Base-by-base conservation (phyloP, 1,140 invertebrate genomes). In the Battus philenor region DNA sequence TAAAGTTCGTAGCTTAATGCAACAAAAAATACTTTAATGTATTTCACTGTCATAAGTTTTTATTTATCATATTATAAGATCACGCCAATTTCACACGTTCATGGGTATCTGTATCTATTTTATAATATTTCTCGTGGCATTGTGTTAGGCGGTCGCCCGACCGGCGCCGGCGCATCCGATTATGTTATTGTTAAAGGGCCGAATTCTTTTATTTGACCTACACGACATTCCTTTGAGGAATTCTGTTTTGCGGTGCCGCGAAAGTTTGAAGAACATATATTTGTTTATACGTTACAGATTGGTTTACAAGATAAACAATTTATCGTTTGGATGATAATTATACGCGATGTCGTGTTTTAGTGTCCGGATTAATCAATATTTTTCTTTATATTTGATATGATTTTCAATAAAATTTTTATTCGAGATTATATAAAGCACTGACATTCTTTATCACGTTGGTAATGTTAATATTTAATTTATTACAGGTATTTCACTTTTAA, bases 121-220 rank as follows among this genome's bases (percentile, higher is more conserved):
- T 33, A 15, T 49, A 47, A 43, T 34, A 34, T 41, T 41, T 41
- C 38, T 27, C 48, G 50, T 39, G 32, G 51, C 56, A 58, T 64
- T 67, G 62, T 63, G 52, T 39, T 54, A 56, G 62, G 56, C 61
- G 47, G 49, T 72, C 68, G 71, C 49, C 71, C 33, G 50, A 33
- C 29, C 63, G 71, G 71, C 71, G 71, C 68, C 66, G 68, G 66
- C 68, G 66, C 66, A 64, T 68, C 66, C 68, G 61, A 71, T 71
- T 72, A 69, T 75, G 68, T 72, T 70, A 75, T 72, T 75, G 71
- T 75, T 71, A 68, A 69, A 63, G 65, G 62, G 52, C 60, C 61
- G 39, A 68, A 64, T 72, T 72, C 68, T 68, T 75, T 75, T 72
- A 75, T 72, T 72, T 71, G 66, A 72, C 57, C 60, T 70, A 70